Evolutionary conservation across 2,113 vertebrate species (phyloP), one percentile per base, ranked within the genome.

Genomic region (Hippocampus comes): DNA sequence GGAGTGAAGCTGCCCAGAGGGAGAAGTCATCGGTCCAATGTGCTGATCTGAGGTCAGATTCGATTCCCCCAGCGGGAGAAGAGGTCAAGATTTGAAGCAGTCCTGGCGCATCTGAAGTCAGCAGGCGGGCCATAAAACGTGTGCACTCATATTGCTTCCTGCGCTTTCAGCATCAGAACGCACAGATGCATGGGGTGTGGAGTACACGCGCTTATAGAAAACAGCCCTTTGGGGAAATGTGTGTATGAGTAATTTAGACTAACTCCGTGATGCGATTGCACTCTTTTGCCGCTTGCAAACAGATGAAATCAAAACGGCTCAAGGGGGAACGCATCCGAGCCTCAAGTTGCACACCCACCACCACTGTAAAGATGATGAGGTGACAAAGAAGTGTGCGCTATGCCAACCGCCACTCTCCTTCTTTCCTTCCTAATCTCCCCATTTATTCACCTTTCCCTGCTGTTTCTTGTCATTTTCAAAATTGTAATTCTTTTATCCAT

Each of bases 31-130:
- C 72, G 75, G 61, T 81, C 79, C 79, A 73, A 71, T 79, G 74
- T 79, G 74, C 84, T 88, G 84, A 81, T 84, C 73, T 84, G 68
- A 75, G 83, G 85, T 87, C 82, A 86, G 80, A 55, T 67, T 63
- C 74, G 79, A 84, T 82, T 76, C 87, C 85, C 80, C 72, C 53
- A 80, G 80, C 66, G 60, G 82, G 63, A 55, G 59, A 57, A 74
- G 60, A 79, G 81, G 77, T 84, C 83, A 84, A 63, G 70, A 78
- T 82, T 23, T 71, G 79, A 76, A 84, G 70, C 57, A 63, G 61
- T 49, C 48, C 48, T 5, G 48, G 48, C 5, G 48, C 48, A 20
- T 78, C 72, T 61, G 68, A 46, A 79, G 78, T 85, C 87, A 85
- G 85, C 82, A 78, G 73, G 79, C 53, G 18, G 75, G 73, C 76